Conservation (phyloP, 2,888 invertebrate species). For the Sarcophaga carnaria region DNA sequence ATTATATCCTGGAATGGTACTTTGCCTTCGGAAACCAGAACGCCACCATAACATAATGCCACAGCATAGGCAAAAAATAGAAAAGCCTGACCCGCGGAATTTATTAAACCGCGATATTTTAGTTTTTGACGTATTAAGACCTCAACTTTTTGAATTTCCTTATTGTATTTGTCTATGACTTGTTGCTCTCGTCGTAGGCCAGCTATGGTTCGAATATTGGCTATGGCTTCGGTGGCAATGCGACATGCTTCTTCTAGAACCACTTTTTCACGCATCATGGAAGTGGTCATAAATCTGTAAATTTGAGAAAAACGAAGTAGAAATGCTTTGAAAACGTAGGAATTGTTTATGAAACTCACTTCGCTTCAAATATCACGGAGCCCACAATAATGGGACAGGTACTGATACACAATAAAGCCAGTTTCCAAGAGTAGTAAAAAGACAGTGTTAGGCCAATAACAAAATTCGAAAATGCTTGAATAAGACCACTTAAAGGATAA, state of each 20-base stretch:
- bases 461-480: conserved; percentile 87
- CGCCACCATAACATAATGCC: conserved; percentile 88
- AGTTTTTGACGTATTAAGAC: conserved; percentile 83
- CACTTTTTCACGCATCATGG: conserved; percentile 84
- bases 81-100: conserved; percentile 87
- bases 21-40: conserved; percentile 85
- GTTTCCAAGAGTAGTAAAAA: conserved; percentile 87
- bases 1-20: conserved; percentile 87
- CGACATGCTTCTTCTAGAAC: conserved; percentile 87
- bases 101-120: conserved; percentile 86
- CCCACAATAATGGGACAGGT: conserved; percentile 88
- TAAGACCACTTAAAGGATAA: conserved; percentile 86
- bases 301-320: neutral
- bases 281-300: conserved; percentile 84
- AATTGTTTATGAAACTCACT: conserved; percentile 74
- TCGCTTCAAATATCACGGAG: conserved; percentile 86
- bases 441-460: conserved; percentile 85
- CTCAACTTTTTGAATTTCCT: conserved; percentile 83
- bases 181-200: conserved; percentile 86
- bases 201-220: conserved; percentile 88
- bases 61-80: conserved; percentile 89
- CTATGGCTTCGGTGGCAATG: conserved; percentile 89
- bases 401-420: conserved; percentile 86
- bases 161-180: conserved; percentile 84
- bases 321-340: neutral